A percentile compares a stretch with the other conserved stretches of the same genome.
Conservation (phyloP, 2,888 invertebrate species). For the Euzophera pinguis region DNA sequence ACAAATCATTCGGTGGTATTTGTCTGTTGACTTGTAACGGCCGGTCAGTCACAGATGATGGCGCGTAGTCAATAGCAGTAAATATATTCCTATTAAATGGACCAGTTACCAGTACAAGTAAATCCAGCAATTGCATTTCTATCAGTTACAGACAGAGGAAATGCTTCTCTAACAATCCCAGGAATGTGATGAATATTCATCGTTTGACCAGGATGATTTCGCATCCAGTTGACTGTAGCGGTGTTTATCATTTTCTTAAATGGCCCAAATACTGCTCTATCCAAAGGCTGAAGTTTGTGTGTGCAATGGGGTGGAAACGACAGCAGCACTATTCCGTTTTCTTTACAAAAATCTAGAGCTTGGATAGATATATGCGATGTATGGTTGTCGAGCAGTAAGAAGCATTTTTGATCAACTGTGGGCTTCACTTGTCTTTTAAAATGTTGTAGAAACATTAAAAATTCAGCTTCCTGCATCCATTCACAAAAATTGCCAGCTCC, state of each 20-base stretch:
- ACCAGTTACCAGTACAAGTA: slow-evolving; percentile 11
- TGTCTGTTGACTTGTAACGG: slow-evolving; percentile 11
- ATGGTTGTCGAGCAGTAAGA: not conserved
- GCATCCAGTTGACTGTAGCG: slow-evolving; percentile 25
- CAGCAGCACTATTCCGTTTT: not conserved
- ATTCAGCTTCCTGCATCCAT: slow-evolving; percentile 1
- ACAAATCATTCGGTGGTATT: slow-evolving; percentile 14
- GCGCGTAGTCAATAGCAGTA: slow-evolving; percentile 10
- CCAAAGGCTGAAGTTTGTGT: slow-evolving; percentile 22
- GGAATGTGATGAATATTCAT: slow-evolving; percentile 23
- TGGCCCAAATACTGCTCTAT: slow-evolving; percentile 25
- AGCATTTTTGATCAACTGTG: not conserved
- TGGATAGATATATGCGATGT: not conserved
- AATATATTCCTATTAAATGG: slow-evolving; percentile 17
- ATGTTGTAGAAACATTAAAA: not conserved
- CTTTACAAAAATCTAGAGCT: not conserved
- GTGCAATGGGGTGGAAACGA: slow-evolving; percentile 10
- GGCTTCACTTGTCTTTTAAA: not conserved
- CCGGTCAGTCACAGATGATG: slow-evolving; percentile 16
- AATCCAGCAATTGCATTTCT: not conserved
- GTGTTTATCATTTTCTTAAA: slow-evolving; percentile 23
- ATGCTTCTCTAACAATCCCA: slow-evolving; percentile 23
- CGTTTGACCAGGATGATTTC: slow-evolving; percentile 24
- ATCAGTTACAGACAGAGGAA: slow-evolving; percentile 20
- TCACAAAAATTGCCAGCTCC: not conserved